These are phyloP conservation scores for Trachelus iudaicus DNA, from an alignment of 2,888 invertebrate genomes.

Conservation along the genomic window DNA sequence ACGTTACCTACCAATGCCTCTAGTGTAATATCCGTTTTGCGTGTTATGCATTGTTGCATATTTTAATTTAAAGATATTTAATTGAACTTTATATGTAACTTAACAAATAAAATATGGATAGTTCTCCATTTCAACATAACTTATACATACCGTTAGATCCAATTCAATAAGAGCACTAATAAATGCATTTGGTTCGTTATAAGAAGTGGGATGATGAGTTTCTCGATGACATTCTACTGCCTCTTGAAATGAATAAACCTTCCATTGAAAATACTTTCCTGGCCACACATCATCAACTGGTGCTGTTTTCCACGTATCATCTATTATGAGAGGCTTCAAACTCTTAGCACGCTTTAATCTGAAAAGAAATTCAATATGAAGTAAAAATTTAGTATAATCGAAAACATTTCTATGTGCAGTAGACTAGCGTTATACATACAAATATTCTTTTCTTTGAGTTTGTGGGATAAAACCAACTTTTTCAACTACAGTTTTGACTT, in stretches of 20 bases:
- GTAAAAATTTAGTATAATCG: slow-evolving; percentile 9
- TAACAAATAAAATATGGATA: too few relatives aligned
- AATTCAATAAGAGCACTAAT: slow-evolving; percentile 80
- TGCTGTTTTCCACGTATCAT: slow-evolving; percentile 70
- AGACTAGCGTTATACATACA: slow-evolving; percentile 59
- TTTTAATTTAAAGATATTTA: too few relatives aligned
- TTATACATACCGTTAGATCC: slow-evolving; percentile 75
- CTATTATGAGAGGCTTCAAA: slow-evolving; percentile 68
- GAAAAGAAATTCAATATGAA: slow-evolving; percentile 1
- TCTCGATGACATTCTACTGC: slow-evolving; percentile 84
- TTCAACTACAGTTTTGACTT: slow-evolving; percentile 80
- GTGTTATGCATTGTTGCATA: too few relatives aligned
- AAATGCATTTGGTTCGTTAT: slow-evolving; percentile 79
- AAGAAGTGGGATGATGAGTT: slow-evolving; percentile 85
- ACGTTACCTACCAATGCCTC: too few relatives aligned
- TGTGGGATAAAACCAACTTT: slow-evolving; percentile 82
- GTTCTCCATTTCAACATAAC: not conserved
- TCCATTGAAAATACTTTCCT: slow-evolving; percentile 69
- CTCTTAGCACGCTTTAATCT: not conserved
- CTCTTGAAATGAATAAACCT: slow-evolving; percentile 76
- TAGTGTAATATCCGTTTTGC: too few relatives aligned
- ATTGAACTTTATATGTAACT: too few relatives aligned
- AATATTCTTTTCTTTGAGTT: slow-evolving; percentile 71
- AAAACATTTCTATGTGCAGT: not conserved
- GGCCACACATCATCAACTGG: slow-evolving; percentile 76